These are phyloP conservation scores for Neoseiulus cucumeris DNA, from an alignment of 1,140 invertebrate genomes.

Conservation along the genomic window DNA sequence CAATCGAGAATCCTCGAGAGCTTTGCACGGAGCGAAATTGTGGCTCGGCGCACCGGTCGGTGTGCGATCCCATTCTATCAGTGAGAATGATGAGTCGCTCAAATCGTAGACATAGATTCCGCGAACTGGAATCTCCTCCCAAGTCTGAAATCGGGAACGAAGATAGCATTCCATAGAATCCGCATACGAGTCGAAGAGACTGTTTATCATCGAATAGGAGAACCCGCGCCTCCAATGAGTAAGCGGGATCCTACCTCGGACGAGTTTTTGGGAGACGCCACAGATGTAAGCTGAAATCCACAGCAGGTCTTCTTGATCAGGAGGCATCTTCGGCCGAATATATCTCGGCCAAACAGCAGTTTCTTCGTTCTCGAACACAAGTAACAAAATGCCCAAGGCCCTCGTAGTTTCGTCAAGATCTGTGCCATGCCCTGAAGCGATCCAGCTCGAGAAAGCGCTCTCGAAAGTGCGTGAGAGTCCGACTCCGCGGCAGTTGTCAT, in stretches of 20 bases:
- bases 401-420: neutral
- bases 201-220: too few species aligned
- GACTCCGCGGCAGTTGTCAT: neutral
- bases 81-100: neutral
- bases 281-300: slow-evolving; percentile 8
- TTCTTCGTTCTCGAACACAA: neutral
- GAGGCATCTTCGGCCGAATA: neutral
- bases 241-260: neutral
- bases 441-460: neutral
- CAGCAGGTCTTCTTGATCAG: neutral
- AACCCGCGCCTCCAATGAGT: too few species aligned
- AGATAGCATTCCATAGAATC: too few species aligned
- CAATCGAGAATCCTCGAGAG: neutral
- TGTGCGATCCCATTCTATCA: neutral
- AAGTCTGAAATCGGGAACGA: neutral
- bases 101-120: neutral
- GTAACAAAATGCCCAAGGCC: neutral
- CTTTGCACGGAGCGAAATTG: neutral
- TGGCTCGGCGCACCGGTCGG: neutral
- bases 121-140: neutral
- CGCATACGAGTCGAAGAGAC: too few species aligned
- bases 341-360: neutral
- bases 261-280: neutral
- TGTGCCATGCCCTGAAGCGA: neutral
- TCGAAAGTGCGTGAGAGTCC: neutral